Evolutionary conservation across 2,797 vertebrate species (phyloP), one percentile per base, ranked within the genome.

Genomic region (Rousettus madagascariensis): DNA sequence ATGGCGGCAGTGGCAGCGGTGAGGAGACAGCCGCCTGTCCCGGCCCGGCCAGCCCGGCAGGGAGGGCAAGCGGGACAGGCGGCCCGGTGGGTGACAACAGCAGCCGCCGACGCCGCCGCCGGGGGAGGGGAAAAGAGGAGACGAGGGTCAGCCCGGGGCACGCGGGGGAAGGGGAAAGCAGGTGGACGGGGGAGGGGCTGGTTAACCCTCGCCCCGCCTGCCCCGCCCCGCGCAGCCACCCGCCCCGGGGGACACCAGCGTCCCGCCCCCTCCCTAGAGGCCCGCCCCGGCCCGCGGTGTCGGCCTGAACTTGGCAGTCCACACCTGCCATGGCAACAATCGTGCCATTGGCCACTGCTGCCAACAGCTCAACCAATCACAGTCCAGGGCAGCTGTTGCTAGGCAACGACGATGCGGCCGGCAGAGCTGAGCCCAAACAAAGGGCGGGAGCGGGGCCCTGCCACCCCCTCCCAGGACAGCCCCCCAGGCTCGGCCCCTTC

Each of bases 371-470:
- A 99, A 98, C 99, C 99, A 99, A 99, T 99, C 98, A 98, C 98
- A 98, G 98, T 97, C 97, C 98, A 98, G 97, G 83, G 91, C 98
- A 98, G 96, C 95, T 98, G 99, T 98, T 99, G 99, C 99, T 99
- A 99, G 98, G 99, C 99, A 98, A 99, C 99, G 99, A 98, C 98
- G 99, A 99, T 99, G 99, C 99, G 99, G 99, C 99, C 96, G 98
- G 99, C 99, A 98, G 99, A 99, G 99, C 99, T 98, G 98, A 99
- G 98, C 98, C 98, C 98, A 99, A 99, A 99, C 99, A 99, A 98
- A 98, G 97, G 96, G 98, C 98, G 98, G 98, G 98, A 98, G 98
- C 97, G 95, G 85, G 91, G 87, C 86, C 94, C 82, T 20, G 51
- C 57, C 75, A 84, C 94, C 97, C 96, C 95, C 94, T 92, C 96